phyloP scores from a whole-genome alignment of 1,140 invertebrate genomes.

The Drosophila fuyamai region DNA sequence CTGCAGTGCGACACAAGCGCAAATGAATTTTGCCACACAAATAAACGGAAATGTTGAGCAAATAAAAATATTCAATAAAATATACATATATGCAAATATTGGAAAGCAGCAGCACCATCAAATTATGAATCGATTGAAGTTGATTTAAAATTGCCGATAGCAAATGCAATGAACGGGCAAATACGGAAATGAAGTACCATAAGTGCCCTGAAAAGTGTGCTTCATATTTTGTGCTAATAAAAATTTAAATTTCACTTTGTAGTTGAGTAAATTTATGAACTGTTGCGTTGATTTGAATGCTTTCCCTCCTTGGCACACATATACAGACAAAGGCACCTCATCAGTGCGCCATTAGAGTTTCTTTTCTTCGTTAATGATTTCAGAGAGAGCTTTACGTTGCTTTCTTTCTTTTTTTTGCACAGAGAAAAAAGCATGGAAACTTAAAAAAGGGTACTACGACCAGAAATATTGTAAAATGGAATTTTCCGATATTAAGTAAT shows the following conservation, averaged over 20 bases:
- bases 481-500: no score
- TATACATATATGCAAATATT: constrained; percentile 16
- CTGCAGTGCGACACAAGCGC: constrained; percentile 36
- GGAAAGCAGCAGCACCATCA: not conserved
- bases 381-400: constrained; percentile 12
- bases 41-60: constrained; percentile 17
- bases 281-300: constrained; percentile 21
- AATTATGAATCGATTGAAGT: constrained; percentile 31
- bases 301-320: constrained; percentile 1
- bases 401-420: constrained; percentile 1
- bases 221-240: constrained; percentile 16
- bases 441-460: no score
- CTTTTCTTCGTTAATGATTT: constrained; percentile 53
- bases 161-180: constrained; percentile 5
- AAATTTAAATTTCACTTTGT: constrained; percentile 29
- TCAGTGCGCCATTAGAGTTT: constrained; percentile 40
- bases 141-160: constrained; percentile 21
- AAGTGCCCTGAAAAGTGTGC: constrained; percentile 23
- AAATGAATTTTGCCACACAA: constrained; percentile 48
- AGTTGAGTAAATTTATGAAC: constrained; percentile 34
- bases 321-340: constrained; percentile 18
- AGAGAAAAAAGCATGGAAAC: not conserved
- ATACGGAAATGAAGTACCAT: not conserved
- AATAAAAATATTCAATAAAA: constrained; percentile 50
- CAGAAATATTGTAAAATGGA: no score